Base-by-base conservation (phyloP, 2,888 invertebrate species). In the Drosophila tripunctata region DNA sequence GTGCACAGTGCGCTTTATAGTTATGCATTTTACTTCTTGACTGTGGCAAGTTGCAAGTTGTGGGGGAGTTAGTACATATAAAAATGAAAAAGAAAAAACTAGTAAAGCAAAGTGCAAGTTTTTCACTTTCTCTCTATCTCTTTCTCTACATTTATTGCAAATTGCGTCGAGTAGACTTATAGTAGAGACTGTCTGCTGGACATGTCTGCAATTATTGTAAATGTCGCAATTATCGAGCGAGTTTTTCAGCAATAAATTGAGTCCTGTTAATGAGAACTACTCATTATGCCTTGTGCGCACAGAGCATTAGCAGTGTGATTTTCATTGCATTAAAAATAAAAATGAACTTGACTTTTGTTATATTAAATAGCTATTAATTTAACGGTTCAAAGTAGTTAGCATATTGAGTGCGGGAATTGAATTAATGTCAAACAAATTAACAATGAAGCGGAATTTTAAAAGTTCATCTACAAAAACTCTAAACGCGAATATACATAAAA, bases 1-100 rank as follows among this genome's bases (percentile, higher is more conserved):
- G 76, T 68, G 75, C 70, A 57, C 66, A 76, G 51, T 69, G 68
- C 82, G 79, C 75, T 84, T 81, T 78, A 81, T 81, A 78, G 85
- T 75, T 81, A 66, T 76, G 82, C 82, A 72, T 85, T 84, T 78
- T 57, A 69, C 45, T 69, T 69, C 77, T 78, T 66, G 65, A 61
- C 55, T 51, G 47, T 51, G 62, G 66, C 51, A 58, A 76, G 80
- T 63, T 43, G 60, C 52, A 54, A 51, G 51, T 21, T 35, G n/a
- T n/a, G n/a, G n/a, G n/a, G n/a, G n/a, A n/a, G n/a, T n/a, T n/a
- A n/a, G n/a, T n/a, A n/a, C n/a, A n/a, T n/a, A n/a, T n/a, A n/a
- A n/a, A n/a, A n/a, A n/a, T n/a, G n/a, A n/a, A n/a, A n/a, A n/a
- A n/a, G n/a, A n/a, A n/a, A n/a, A n/a, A n/a, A n/a, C n/a, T n/a